Percentiles rank a stretch among this genome's conserved stretches.
Conservation (phyloP, 2,888 invertebrate species). For the Baronia brevicornis region DNA sequence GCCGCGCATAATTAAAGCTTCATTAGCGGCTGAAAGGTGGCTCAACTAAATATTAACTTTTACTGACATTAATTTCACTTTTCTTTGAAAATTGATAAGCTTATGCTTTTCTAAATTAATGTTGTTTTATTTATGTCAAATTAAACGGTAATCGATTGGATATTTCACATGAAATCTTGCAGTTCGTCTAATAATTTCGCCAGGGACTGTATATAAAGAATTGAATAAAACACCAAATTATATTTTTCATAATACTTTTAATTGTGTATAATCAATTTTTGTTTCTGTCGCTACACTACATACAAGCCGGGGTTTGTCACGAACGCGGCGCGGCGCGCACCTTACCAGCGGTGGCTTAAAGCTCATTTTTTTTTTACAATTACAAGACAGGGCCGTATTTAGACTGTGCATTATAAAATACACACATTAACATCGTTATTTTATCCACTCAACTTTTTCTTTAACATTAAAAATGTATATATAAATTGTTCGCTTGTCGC, state of each 20-base stretch:
- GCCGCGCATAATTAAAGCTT: no score
- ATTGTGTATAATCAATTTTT: constrained; percentile 28
- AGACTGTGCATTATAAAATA: constrained; percentile 6
- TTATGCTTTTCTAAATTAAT: no score
- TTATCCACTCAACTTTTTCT: no score
- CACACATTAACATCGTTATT: constrained; percentile 11
- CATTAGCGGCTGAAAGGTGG: no score
- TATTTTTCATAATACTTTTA: constrained; percentile 29
- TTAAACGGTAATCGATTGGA: constrained; percentile 4
- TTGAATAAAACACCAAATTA: constrained; percentile 9
- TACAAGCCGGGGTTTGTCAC: constrained; percentile 26
- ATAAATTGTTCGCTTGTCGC: no score
- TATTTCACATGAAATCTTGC: constrained; percentile 10
- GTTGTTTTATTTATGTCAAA: background rate
- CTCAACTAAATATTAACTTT: no score
- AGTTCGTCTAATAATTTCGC: no score
- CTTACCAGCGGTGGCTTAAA: constrained; percentile 24
- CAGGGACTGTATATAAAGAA: no score
- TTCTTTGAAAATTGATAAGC: no score
- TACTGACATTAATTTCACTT: no score
- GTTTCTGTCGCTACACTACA: constrained; percentile 27
- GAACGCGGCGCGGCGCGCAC: constrained; percentile 5
- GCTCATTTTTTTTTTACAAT: constrained; percentile 23
- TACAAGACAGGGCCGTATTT: constrained; percentile 18
- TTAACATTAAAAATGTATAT: constrained; percentile 17